Conservation (phyloP, 2,113 vertebrate genomes). For the Oenanthe melanoleuca region DNA sequence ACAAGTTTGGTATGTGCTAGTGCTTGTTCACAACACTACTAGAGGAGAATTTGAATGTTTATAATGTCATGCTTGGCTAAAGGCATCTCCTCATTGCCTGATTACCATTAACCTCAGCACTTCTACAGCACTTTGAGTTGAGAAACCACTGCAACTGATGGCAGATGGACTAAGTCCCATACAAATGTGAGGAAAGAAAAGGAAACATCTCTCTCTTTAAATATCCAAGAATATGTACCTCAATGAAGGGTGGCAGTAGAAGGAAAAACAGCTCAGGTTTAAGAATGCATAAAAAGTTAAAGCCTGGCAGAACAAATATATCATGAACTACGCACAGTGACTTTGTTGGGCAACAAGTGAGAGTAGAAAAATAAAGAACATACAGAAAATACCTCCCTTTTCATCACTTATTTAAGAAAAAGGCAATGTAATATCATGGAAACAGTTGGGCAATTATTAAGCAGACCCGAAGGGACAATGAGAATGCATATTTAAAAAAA, state of each 20-base stretch:
- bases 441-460: not conserved
- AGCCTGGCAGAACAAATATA: not conserved
- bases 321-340: not conserved
- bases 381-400: not conserved
- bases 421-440: not conserved
- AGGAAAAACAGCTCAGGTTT: not conserved
- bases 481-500: not conserved
- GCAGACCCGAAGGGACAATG: not conserved
- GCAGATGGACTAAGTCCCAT: not conserved
- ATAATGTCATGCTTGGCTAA: not conserved
- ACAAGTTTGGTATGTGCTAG: not conserved
- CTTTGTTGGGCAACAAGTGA: not conserved
- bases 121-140: not conserved
- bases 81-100: not conserved
- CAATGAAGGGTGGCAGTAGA: not conserved
- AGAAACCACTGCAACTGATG: not conserved
- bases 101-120: not conserved
- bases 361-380: not conserved
- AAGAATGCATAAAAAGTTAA: not conserved
- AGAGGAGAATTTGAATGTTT: not conserved
- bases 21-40: not conserved
- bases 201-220: not conserved
- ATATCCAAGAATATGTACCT: not conserved
- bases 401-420: not conserved
- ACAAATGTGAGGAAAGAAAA: not conserved